Base-by-base conservation (phyloP, 2,113 vertebrate genomes). In the Etheostoma cragini region DNA sequence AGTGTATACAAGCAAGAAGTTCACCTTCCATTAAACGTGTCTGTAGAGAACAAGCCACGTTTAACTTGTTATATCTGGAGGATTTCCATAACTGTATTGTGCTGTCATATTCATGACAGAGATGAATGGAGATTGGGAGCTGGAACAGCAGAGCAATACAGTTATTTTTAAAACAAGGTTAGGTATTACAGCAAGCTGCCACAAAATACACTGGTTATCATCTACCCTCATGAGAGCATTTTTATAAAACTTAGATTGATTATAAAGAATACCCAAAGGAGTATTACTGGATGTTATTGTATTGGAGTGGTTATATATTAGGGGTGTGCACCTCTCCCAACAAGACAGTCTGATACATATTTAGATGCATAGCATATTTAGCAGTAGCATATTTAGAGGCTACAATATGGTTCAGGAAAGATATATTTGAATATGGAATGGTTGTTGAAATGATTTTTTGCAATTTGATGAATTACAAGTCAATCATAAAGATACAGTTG, bases 91-190 rank as follows among this genome's bases (percentile, higher is more conserved):
- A 5, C 17, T 17, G 4, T 38, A 38, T 54, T 62, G 6, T 42
- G 38, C 19, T 50, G 42, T 71, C 42, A 33, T n/a, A 26, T 21
- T 24, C 57, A 6, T 67, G 30, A 69, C 17, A 45, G 15, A 69
- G 46, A 14, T 33, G 15, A 70, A 42, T 14, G n/a, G 16, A 47
- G 17, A 78, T 21, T 49, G 5, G 38, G n/a, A 70, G 45, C 58
- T 69, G 50, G 69, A 57, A 64, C 33, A 64, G 45, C n/a, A 30
- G 45, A 33, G 3, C 16, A 15, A 76, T 35, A 4, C 26, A 60
- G 56, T 78, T 63, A 68, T 61, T 78, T 50, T 58, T 46, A 60
- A 57, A 69, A 62, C 38, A 50, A 64, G 35, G 24, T 38, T 33
- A 49, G 3, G 2, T 45, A 57, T 53, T 58, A 62, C 8, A 49